These are phyloP conservation scores for Hofmannophila pseudospretella DNA, from an alignment of 2,888 invertebrate species.

Conservation along the genomic window DNA sequence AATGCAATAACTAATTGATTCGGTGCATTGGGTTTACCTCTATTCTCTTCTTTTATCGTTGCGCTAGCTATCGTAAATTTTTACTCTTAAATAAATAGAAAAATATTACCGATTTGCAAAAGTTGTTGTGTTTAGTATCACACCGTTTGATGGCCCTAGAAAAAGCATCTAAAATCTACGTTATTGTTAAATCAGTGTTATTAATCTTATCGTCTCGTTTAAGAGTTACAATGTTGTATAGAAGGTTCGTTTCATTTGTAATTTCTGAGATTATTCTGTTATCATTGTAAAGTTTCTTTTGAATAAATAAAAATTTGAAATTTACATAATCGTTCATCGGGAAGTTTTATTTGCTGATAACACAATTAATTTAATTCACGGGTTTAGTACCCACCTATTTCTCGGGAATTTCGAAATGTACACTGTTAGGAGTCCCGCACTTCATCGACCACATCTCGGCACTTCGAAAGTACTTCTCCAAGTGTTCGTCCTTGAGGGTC, in stretches of 20 bases:
- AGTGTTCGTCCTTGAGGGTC: constrained; percentile 48
- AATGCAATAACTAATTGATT: constrained; percentile 50
- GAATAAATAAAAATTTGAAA: constrained; percentile 73
- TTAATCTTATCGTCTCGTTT: constrained; percentile 74
- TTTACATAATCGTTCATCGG: constrained; percentile 73
- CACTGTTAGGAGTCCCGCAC: constrained; percentile 26
- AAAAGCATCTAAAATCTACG: constrained; percentile 61
- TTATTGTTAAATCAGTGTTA: constrained; percentile 76
- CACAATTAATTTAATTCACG: constrained; percentile 2
- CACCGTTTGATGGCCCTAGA: constrained; percentile 62
- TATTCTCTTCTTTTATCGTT: neutral
- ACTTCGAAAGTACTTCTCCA: constrained; percentile 63
- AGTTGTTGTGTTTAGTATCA: constrained; percentile 50
- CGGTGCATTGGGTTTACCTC: neutral
- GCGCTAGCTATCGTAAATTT: constrained; percentile 1
- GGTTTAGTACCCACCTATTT: no score
- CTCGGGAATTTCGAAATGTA: no score
- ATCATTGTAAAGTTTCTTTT: constrained; percentile 73
- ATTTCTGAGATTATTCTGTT: constrained; percentile 74
- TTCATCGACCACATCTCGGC: constrained; percentile 54
- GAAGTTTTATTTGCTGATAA: constrained; percentile 47
- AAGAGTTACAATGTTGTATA: constrained; percentile 77
- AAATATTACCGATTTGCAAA: neutral
- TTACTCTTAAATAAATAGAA: neutral
- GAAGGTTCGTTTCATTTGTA: constrained; percentile 73